Base-by-base conservation (phyloP, 2,113 vertebrate genomes). In the Marmota flaviventris region DNA sequence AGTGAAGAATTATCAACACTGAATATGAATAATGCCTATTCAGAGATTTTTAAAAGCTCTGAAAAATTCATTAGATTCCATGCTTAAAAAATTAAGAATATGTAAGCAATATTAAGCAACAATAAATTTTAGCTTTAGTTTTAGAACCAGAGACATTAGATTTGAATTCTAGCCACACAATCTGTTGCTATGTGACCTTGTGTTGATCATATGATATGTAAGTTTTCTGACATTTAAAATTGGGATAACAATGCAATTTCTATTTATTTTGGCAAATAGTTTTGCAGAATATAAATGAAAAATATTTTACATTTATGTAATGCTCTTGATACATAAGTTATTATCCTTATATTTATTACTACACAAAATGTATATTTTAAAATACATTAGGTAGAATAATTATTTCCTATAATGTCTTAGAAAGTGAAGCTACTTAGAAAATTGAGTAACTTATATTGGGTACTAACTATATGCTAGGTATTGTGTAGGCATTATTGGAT, bases 71-170 rank as follows among this genome's bases (percentile, higher is more conserved):
- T 69, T 61, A 20, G 48, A 25, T 85, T 86, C 61, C 67, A 48
- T 81, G 2, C 4, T 79, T 56, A 29, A 70, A n/a, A 91, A 70
- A 37, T 29, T 45, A 12, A 82, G 2, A 7, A 48, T 76, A 27
- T 88, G 42, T 53, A 72, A 87, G 10, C 7, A 39, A 73, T 72
- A 51, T 34, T 84, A 92, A 85, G 29, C 37, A 91, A 51, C 2
- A 91, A 24, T 51, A 27, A 65, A 17, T 17, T 72, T 87, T 39
- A 73, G 24, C 17, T 79, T 51, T 82, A 73, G 32, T 65, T 96
- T 87, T 78, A 79, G 27, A 93, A 84, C 63, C 37, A 87, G 20
- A 96, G 45, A 85, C 94, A 69, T 10, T 88, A 48, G 45, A 75
- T 91, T 84, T 86, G 42, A 91, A 92, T 95, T 88, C 70, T 14